Conservation (phyloP, 2,888 invertebrate species). For the Eulithis prunata region DNA sequence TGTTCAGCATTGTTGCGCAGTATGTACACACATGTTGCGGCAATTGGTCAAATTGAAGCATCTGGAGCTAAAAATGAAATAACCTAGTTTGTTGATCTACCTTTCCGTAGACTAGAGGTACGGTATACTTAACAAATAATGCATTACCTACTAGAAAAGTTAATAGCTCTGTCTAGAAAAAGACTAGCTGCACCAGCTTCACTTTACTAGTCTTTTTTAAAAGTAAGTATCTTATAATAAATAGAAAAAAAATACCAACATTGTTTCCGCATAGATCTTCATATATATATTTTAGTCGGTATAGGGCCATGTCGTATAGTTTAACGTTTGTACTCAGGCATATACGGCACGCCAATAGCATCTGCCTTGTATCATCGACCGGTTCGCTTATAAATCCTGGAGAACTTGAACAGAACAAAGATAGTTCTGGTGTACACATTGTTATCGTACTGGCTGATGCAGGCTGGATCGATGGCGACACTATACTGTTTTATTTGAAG, state of each 20-base stretch:
- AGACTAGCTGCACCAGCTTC: no score
- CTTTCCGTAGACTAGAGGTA: no score
- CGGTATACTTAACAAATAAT: no score
- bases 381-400: background rate
- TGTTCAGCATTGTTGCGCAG: slow-evolving; percentile 54
- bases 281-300: slow-evolving; percentile 54
- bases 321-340: slow-evolving; percentile 67
- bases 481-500: no score
- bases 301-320: slow-evolving; percentile 59
- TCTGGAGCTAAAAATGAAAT: slow-evolving; percentile 41
- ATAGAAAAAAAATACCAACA: slow-evolving; percentile 48
- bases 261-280: slow-evolving; percentile 58
- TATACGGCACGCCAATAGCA: slow-evolving; percentile 50
- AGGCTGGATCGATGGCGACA: no score
- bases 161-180: no score
- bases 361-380: slow-evolving; percentile 49
- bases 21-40: slow-evolving; percentile 57
- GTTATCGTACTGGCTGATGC: no score
- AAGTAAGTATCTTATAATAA: no score
- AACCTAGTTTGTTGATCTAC: no score
- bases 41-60: slow-evolving; percentile 43
- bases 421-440: no score
- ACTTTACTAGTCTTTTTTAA: no score
- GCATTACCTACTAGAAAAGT: no score
- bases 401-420: background rate